phyloP scores from a whole-genome alignment of 2,797 vertebrate genomes.

The Nasua narica region DNA sequence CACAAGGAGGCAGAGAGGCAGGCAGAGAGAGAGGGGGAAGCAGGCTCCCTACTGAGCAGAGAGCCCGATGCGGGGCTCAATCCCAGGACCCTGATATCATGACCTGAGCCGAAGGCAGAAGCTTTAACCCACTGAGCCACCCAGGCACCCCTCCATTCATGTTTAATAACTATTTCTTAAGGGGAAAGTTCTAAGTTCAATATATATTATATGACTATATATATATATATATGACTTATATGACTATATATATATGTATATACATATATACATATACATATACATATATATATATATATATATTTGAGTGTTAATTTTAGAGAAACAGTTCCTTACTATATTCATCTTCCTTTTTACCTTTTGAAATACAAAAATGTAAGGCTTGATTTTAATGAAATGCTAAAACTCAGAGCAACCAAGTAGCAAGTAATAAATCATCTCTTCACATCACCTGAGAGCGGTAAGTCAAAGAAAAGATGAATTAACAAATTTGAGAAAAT shows the following conservation, averaged over 20 bases:
- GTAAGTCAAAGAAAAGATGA: neutral
- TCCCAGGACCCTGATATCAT: no score
- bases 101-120: no score
- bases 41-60: no score
- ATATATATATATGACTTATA: neutral
- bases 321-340: neutral
- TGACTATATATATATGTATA: neutral
- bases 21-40: no score
- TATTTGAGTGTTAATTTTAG: neutral
- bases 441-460: neutral
- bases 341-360: neutral
- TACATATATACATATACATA: neutral
- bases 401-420: neutral
- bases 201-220: no score
- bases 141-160: no score
- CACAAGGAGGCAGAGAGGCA: no score
- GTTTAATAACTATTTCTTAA: neutral
- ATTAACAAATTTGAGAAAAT: neutral
- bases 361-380: neutral
- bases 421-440: neutral
- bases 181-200: neutral
- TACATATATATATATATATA: neutral
- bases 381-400: neutral
- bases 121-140: no score
- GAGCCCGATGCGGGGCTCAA: no score